Base-by-base conservation (phyloP, 2,113 vertebrate species). In the Australoheros scitulus region DNA sequence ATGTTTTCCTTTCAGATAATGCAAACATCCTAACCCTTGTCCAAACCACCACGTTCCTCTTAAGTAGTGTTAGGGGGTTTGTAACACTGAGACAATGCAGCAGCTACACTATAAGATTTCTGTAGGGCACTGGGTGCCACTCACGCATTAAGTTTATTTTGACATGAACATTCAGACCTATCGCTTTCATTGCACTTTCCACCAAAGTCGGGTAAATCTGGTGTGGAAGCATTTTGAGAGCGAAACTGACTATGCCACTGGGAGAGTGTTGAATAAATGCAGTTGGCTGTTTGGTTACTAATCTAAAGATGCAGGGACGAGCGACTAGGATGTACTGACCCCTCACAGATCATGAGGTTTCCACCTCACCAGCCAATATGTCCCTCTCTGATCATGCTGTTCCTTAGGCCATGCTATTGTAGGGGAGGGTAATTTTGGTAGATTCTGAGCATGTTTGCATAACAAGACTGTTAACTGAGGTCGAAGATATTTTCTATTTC, bases 61-160 rank as follows among this genome's bases (percentile, higher is more conserved):
- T 34, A 43, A 80, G 58, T 34, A 24, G 55, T 9, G 38, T 58
- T 80, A 41, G 74, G 55, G 41, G 55, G 29, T 24, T 68, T 77
- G 57, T 58, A 59, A 77, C 52, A 77, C 61, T 59, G 47, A 75
- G 24, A 72, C 55, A 22, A 79, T 56, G 56, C 11, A 8, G 50
- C 41, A 76, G 29, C 50, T 50, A 63, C 79, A 79, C 76, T 72
- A 36, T 20, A 26, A 82, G 32, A 75, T 63, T 77, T 82, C 84
- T 85, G 47, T 43, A 81, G 76, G 82, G 74, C 7, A 15, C 7
- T 50, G 34, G 22, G 77, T 15, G 43, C 15, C 64, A 52, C 80
- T 90, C 86, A 90, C 82, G 90, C 79, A 79, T 80, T 63, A 88
- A 91, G 79, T 78, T 5, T 91, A 82, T 89, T 92, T 79, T 91